Evolutionary conservation across 2,888 invertebrate genomes (phyloP), one percentile per base, ranked within the genome.

Genomic region (Rhyacophila evoluta): DNA sequence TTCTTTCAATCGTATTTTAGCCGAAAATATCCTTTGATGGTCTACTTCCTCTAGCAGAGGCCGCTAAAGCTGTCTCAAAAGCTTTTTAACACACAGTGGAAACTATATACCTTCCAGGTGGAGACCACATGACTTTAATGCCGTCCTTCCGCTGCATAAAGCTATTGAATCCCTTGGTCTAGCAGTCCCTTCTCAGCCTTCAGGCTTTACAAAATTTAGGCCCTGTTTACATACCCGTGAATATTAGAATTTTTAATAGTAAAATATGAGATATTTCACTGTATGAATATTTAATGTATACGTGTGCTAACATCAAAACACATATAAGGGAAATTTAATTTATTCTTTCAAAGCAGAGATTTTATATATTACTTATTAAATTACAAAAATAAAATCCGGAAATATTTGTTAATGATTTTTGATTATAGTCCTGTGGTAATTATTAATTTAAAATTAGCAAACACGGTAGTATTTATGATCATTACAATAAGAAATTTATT

Each of bases 141-240:
- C 19, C 55, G 19, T 55, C 55, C 25, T 55, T 55, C 55, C 19
- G 55, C 55, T 55, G 55, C 55, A 55, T 55, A 55, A 55, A 55
- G 55, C 55, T 55, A 19, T 25, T 55, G 55, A 55, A 10, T 55
- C 55, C 25, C 25, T 55, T 55, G 19, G 55, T 55, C 55, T 55
- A 55, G 10, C 25, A 25, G 55, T 8, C 55, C 55, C 55, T 55
- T 55, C 19, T 55, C 55, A 55, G 55, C 55, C 55, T 55, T 55
- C 8, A 19, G 55, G 55, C 55, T 55, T 55, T 19, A 19, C 55
- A 55, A 15, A 55, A 55, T 19, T 55, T 55, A 55, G 55, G 55
- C 55, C 19, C 8, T 55, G 55, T 55, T 55, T 55, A 55, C 19
- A 55, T 55, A 19, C 55, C 19, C 19, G 19, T 55, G 55, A 12